These are phyloP conservation scores for Melanostoma scalare DNA, from an alignment of 2,888 invertebrate genomes.

Conservation along the genomic window DNA sequence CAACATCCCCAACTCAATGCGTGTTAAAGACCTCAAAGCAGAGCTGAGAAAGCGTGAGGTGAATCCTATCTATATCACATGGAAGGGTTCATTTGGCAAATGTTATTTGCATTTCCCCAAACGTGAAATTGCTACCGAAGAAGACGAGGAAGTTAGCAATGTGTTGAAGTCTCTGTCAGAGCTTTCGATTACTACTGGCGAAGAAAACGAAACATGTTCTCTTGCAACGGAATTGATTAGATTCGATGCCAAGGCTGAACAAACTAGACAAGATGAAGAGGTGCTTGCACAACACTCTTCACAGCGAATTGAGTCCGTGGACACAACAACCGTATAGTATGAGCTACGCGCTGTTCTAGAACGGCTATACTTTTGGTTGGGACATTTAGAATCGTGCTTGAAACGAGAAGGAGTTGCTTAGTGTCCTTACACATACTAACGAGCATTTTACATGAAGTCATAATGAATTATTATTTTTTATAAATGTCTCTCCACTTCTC, in stretches of 20 bases:
- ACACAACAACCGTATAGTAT: slow-evolving; percentile 82
- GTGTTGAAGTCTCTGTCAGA: slow-evolving; percentile 80
- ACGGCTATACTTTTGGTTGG: slow-evolving; percentile 80
- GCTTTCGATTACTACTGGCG: slow-evolving; percentile 74
- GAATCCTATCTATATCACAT: slow-evolving; percentile 89
- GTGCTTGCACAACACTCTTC: slow-evolving; percentile 42
- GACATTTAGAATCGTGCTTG: slow-evolving; percentile 79
- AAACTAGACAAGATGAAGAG: slow-evolving; percentile 59
- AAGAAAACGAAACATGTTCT: slow-evolving; percentile 77
- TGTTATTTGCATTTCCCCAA: slow-evolving; percentile 90
- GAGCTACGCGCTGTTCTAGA: slow-evolving; percentile 79
- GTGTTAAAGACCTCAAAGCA: slow-evolving; percentile 89
- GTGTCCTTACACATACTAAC: slow-evolving; percentile 65
- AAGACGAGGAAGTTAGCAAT: slow-evolving; percentile 80
- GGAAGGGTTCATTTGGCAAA: slow-evolving; percentile 87
- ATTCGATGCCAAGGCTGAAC: slow-evolving; percentile 74
- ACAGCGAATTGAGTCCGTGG: slow-evolving; percentile 80
- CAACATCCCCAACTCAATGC: slow-evolving; percentile 88
- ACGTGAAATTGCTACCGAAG: slow-evolving; percentile 82
- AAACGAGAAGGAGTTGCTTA: slow-evolving; percentile 79
- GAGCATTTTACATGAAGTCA: slow-evolving; percentile 72
- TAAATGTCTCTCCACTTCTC: slow-evolving; percentile 18
- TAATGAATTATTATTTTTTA: slow-evolving; percentile 63
- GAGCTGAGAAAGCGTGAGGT: slow-evolving; percentile 89
- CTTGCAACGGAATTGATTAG: slow-evolving; percentile 79